Evolutionary conservation across 2,113 vertebrate species (phyloP).

Genomic region (Nipponia nippon): DNA sequence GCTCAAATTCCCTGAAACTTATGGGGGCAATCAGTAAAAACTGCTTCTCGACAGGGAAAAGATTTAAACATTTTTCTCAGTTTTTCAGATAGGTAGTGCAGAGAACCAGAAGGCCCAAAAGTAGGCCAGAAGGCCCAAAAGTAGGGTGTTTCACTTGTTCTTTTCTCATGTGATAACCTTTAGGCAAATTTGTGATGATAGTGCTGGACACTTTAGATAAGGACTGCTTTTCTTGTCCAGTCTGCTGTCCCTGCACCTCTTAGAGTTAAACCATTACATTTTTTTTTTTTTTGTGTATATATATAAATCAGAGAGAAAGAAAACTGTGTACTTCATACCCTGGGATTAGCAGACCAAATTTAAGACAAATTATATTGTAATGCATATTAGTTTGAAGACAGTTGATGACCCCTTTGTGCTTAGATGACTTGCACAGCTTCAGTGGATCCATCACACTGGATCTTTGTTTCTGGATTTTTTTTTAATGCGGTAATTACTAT

Average conservation of each 20-base stretch:
- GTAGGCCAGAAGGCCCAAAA: background rate
- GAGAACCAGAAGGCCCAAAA: background rate
- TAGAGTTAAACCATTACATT: background rate
- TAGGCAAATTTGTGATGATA: background rate
- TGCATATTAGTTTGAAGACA: background rate
- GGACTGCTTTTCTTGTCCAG: background rate
- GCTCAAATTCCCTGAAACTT: background rate
- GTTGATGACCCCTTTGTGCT: background rate
- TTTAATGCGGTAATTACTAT: background rate
- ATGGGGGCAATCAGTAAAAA: rapidly evolving
- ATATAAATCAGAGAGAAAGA: too few relatives aligned
- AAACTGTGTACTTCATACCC: background rate
- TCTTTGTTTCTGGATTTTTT: background rate
- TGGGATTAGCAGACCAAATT: background rate
- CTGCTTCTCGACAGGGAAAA: background rate
- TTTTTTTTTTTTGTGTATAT: too few relatives aligned
- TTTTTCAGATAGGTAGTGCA: background rate
- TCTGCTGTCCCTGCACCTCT: background rate
- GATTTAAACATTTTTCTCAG: background rate
- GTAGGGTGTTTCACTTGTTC: background rate
- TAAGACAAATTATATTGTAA: background rate
- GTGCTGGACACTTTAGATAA: background rate
- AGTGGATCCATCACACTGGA: background rate
- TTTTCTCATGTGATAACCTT: background rate
- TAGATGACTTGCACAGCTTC: background rate